Evolutionary conservation across 2,888 invertebrate genomes (phyloP), one percentile per base, ranked within the genome.

Genomic region (Stenurella melanura): DNA sequence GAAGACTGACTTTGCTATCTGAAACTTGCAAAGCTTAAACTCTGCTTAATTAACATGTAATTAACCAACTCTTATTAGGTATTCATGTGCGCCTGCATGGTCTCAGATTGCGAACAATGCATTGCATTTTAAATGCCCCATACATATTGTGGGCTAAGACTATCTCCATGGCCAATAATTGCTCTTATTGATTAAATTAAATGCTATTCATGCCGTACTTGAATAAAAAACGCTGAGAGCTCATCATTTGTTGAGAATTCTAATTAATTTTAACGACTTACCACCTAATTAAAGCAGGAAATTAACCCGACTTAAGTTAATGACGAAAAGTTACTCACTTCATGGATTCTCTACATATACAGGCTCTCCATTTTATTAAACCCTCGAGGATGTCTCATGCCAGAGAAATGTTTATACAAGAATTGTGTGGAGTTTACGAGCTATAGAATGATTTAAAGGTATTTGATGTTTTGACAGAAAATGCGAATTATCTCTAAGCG

Each of bases 21-120:
- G 78, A 73, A 76, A 74, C 81, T 80, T 69, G 69, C 75, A 69
- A 64, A 78, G 82, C 78, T 78, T 80, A 81, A 80, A 82, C 76
- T 79, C 76, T 76, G 83, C 83, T 86, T 86, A 87, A 87, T 87
- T 86, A 87, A 85, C 86, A 86, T 85, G 85, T 86, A 87, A 87
- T 87, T 86, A 87, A 86, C 82, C 83, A 83, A 83, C 83, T 82
- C 83, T 79, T 75, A 82, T 84, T 84, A 83, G 72, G 80, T 78
- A 82, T 83, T 78, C 83, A 68, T 61, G 76, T 73, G 60, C 60
- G 73, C 42, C 68, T 57, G 26, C 64, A 18, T 38, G 64, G 57
- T 58, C 60, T 60, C 58, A 56, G 71, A 75, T 75, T 38, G 64
- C 61, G 71, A 73, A 76, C 76, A 76, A 76, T 76, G 67, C 69